phyloP scores from a whole-genome alignment of 2,888 invertebrate species.

The Oithona nana region DNA sequence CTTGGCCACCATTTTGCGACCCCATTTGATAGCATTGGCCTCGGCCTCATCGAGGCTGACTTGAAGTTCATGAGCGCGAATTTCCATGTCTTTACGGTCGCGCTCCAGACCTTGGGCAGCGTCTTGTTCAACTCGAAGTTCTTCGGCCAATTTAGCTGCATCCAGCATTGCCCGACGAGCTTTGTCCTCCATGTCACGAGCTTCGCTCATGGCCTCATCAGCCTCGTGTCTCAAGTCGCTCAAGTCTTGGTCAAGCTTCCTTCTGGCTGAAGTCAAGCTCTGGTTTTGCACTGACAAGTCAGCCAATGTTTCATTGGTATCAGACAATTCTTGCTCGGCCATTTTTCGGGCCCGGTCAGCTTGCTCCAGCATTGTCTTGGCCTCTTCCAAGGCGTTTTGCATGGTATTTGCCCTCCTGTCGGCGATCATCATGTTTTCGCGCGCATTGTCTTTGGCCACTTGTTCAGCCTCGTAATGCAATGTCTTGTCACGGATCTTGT shows the following conservation, averaged over 20 bases:
- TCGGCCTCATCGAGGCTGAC: conserved; percentile 38
- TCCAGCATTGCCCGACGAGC: conserved; percentile 98
- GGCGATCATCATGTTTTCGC: conserved; percentile 89
- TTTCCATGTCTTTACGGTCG: conserved; percentile 15
- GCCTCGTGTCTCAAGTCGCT: conserved; percentile 95
- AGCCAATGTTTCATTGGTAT: conserved; percentile 93
- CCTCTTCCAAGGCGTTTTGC: conserved; percentile 94
- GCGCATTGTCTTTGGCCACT: conserved; percentile 87
- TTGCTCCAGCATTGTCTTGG: conserved; percentile 86
- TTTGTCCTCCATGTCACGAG: conserved; percentile 96
- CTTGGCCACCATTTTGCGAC: conserved; percentile 37
- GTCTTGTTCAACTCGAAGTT: conserved; percentile 38
- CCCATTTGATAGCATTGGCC: conserved; percentile 36
- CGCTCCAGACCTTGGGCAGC: conserved; percentile 14
- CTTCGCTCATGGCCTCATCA: conserved; percentile 94
- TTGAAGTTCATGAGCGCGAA: conserved; percentile 16
- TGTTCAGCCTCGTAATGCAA: conserved; percentile 93
- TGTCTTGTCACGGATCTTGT: conserved; percentile 88
- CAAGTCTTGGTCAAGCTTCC: conserved; percentile 95
- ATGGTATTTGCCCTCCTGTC: conserved; percentile 93
- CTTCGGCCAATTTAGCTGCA: conserved; percentile 92
- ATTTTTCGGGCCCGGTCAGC: conserved; percentile 94
- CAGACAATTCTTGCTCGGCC: conserved; percentile 89
- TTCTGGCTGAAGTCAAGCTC: conserved; percentile 87
- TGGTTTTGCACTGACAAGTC: conserved; percentile 84